These are phyloP conservation scores for Sturnira hondurensis DNA, from an alignment of 2,113 vertebrate species.

Conservation along the genomic window DNA sequence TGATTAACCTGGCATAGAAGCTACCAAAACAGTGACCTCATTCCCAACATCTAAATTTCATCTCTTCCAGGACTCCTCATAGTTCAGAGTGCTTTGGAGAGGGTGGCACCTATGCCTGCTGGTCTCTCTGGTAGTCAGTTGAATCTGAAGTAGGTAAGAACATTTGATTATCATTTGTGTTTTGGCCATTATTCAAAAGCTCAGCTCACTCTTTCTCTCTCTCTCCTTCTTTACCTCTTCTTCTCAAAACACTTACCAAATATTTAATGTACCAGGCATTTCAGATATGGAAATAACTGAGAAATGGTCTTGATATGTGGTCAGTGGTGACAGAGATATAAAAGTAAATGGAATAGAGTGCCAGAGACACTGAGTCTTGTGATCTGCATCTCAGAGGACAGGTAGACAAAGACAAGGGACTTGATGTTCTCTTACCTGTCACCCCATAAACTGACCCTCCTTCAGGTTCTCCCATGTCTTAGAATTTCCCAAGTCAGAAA, in stretches of 20 bases:
- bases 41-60: neutral
- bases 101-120: constrained; percentile 88
- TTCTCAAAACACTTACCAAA: neutral
- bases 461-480: neutral
- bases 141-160: constrained; percentile 94
- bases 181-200: neutral
- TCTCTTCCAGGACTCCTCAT: constrained; percentile 84
- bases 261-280: neutral
- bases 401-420: neutral
- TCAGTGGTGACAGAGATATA: neutral
- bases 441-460: neutral
- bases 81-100: constrained; percentile 83
- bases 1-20: neutral
- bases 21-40: too few species aligned
- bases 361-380: neutral
- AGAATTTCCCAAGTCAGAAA: neutral
- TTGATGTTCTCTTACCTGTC: neutral
- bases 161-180: neutral
- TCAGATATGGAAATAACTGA: neutral
- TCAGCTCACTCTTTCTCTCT: neutral
- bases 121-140: constrained; percentile 94
- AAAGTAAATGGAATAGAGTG: neutral
- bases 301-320: neutral
- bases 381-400: neutral
- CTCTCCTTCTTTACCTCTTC: neutral